A percentile compares a stretch with the other conserved stretches of the same genome.
phyloP scores from a whole-genome alignment of 2,888 invertebrate species.

The Eugnorisma glareosa region DNA sequence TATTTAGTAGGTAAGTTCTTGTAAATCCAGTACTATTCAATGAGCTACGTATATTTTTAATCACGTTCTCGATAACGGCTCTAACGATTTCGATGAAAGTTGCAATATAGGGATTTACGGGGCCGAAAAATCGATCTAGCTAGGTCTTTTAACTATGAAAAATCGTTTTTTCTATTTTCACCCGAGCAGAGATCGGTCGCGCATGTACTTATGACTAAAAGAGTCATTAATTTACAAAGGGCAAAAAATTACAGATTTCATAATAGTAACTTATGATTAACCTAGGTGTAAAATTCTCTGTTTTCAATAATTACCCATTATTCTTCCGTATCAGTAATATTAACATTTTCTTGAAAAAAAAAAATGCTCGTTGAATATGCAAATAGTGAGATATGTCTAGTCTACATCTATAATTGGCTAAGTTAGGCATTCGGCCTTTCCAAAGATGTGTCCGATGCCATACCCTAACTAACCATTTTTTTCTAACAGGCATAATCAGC shows the following conservation, averaged over 20 bases:
- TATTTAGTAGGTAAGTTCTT: background rate
- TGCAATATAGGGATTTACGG: background rate
- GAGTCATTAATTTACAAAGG: background rate
- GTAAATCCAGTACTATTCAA: background rate
- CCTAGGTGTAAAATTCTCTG: background rate
- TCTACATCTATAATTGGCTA: background rate
- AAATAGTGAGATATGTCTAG: background rate
- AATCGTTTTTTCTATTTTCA: too few species aligned
- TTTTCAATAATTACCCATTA: background rate
- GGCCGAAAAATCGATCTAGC: background rate
- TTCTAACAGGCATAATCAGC: slow-evolving; percentile 90
- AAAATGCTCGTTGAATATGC: background rate
- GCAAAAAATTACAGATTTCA: background rate
- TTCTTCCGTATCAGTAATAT: too few species aligned
- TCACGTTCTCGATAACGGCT: background rate
- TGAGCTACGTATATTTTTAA: background rate
- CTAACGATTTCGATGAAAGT: background rate
- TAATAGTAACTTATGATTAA: background rate
- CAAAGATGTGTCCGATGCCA: background rate
- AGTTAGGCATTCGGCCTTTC: background rate
- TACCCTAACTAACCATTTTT: background rate
- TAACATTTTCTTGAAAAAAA: too few species aligned
- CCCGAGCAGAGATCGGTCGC: too few species aligned
- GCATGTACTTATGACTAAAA: too few species aligned
- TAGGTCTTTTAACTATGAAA: too few species aligned